Evolutionary conservation across 2,888 invertebrate genomes (phyloP).

Genomic region (Invenusta paracnida): DNA sequence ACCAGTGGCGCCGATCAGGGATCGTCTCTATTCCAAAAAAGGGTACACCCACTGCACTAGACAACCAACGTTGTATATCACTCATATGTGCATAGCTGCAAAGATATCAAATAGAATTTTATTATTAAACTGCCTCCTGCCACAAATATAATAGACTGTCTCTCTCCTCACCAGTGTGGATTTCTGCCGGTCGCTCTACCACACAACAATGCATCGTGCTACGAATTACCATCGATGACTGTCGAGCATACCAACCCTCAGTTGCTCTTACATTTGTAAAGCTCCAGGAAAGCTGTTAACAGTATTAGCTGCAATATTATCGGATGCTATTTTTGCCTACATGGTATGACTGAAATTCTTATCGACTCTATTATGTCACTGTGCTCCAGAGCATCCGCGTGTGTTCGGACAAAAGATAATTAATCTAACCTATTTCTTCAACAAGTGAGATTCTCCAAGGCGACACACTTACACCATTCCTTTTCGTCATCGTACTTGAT

Average conservation of each 20-base stretch:
- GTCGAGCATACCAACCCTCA: not conserved
- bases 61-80: not conserved
- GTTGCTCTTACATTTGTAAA: not conserved
- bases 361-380: not conserved
- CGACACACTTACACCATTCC: not conserved
- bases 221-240: not conserved
- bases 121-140: not conserved
- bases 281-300: not conserved
- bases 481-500: not conserved
- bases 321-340: not conserved
- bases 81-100: not conserved
- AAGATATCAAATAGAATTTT: not conserved
- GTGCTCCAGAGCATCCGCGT: not conserved
- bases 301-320: not conserved
- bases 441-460: not conserved
- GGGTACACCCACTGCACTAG: not conserved
- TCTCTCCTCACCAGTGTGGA: not conserved
- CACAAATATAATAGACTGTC: not conserved
- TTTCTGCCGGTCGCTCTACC: not conserved
- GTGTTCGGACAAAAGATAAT: not conserved
- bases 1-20: not conserved
- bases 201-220: not conserved
- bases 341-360: not conserved
- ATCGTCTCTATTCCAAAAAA: not conserved
- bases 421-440: not conserved